Base-by-base conservation (phyloP, 2,888 invertebrate species). In the Cataglyphis albicans region DNA sequence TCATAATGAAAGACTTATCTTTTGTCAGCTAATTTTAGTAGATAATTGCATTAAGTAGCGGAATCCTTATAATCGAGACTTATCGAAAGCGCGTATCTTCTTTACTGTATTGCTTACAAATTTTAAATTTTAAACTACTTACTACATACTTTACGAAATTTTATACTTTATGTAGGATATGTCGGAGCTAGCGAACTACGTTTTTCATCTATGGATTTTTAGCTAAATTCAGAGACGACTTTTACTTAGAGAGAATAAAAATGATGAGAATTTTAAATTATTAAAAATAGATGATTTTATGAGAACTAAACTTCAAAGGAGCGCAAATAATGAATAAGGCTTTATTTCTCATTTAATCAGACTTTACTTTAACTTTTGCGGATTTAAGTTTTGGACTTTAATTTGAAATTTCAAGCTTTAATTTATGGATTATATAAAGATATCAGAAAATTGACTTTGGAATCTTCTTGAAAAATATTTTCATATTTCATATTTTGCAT, bases 61-160 rank as follows among this genome's bases (percentile, higher is more conserved):
- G n/a, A 52, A 52, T 52, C n/a, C 48, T 52, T 52, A n/a, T n/a
- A 52, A 52, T 52, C 48, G 48, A 52, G 48, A 52, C n/a, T 52
- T 52, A 52, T 52, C 48, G 48, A 52, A 52, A 52, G n/a, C n/a
- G 48, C 48, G 48, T 44, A 44, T 52, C 48, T 52, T 52, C 48
- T 52, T 52, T n/a, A 52, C 48, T 52, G 48, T 52, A 52, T 52
- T 52, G n/a, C n/a, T 52, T 52, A n/a, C 48, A n/a, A 52, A 52
- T n/a, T 52, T 52, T 7, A 52, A 52, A 52, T n/a, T n/a, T 52
- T 52, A n/a, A 52, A 52, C 48, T 52, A 52, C 48, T 52, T 52
- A 52, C 48, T n/a, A 52, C 10, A 57, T 57, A 57, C 55, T 21
- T 57, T 21, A 7, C n/a, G n/a, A 57, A 57, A 57, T 57, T 21